These are phyloP conservation scores for Drosophila macrospina DNA, from an alignment of 2,888 invertebrate genomes.

Conservation along the genomic window DNA sequence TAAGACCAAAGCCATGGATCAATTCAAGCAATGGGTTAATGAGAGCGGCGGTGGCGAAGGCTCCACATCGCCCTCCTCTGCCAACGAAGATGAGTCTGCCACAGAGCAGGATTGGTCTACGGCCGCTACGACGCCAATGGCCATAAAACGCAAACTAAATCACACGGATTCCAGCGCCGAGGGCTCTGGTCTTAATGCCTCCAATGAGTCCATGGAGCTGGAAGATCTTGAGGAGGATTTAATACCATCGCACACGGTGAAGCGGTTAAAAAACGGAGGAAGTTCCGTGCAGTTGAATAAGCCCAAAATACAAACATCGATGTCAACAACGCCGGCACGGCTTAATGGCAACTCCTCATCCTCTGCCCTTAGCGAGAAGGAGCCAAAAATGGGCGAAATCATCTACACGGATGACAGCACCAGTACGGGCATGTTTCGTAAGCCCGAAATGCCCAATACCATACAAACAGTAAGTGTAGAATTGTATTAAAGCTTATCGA, in stretches of 20 bases:
- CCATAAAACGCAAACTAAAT: slow-evolving; percentile 85
- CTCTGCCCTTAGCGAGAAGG: slow-evolving; percentile 25
- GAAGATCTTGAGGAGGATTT: slow-evolving; percentile 87
- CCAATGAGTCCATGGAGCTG: slow-evolving; percentile 82
- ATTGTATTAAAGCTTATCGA: background rate
- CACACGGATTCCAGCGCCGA: slow-evolving; percentile 85
- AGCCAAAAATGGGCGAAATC: slow-evolving; percentile 82
- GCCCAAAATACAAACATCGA: slow-evolving; percentile 52
- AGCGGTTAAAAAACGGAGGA: slow-evolving; percentile 85
- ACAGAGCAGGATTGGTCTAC: slow-evolving; percentile 76
- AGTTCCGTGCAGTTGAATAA: slow-evolving; percentile 79
- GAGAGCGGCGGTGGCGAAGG: slow-evolving; percentile 84
- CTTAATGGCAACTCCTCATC: slow-evolving; percentile 78
- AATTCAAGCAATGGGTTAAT: slow-evolving; percentile 93
- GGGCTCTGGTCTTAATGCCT: slow-evolving; percentile 84
- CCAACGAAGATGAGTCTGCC: slow-evolving; percentile 79
- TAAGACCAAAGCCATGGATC: slow-evolving; percentile 92
- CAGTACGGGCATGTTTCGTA: slow-evolving; percentile 84
- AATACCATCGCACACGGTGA: slow-evolving; percentile 86
- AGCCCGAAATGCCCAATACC: slow-evolving; percentile 80
- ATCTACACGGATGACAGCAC: slow-evolving; percentile 84
- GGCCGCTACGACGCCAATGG: slow-evolving; percentile 33
- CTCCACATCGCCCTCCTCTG: slow-evolving; percentile 87
- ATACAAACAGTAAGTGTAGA: slow-evolving; percentile 64
- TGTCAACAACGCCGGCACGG: slow-evolving; percentile 59